Evolutionary conservation across 2,797 vertebrate species (phyloP), one percentile per base, ranked within the genome.

Genomic region (Chanos chanos): DNA sequence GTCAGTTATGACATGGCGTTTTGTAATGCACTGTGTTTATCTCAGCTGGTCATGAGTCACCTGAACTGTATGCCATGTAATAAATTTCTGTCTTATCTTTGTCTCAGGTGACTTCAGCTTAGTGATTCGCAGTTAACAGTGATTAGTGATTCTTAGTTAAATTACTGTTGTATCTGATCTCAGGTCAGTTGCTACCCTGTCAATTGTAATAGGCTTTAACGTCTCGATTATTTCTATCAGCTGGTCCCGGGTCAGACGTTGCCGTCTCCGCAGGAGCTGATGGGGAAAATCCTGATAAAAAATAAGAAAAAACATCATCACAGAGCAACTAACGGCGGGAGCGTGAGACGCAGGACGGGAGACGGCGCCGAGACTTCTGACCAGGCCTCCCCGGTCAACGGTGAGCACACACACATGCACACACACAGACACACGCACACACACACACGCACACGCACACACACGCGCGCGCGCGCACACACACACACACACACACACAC

Each of bases 221-320:
- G n/a, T n/a, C n/a, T n/a, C n/a, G n/a, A n/a, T n/a, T n/a, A n/a
- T n/a, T n/a, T n/a, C n/a, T n/a, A n/a, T n/a, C 45, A 95, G 94
- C 88, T 95, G 68, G 66, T 83, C 15, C 87, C 86, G 0, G 89
- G 88, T 7, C 64, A 89, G 18, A 33, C 66, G 4, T 83, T 96
- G 13, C 94, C 94, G 10, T 85, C 87, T 2, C 94, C 94, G 0
- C 91, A 93, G 74, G 93, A 96, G 36, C 61, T 96, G 69, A 12
- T 92, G 77, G 91, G 93, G n/a, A 94, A 91, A 67, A 94, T 96
- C 71, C 87, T 96, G 16, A 89, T 96, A 55, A 96, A 96, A 79
- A 96, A 96, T 78, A 96, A 91, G 78, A 91, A 91, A 64, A 77
- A 89, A 70, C 79, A 81, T 21, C 79, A 86, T 24, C 76, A 85